Base-by-base conservation (phyloP, 2,797 vertebrate genomes). In the Myotis daubentonii region DNA sequence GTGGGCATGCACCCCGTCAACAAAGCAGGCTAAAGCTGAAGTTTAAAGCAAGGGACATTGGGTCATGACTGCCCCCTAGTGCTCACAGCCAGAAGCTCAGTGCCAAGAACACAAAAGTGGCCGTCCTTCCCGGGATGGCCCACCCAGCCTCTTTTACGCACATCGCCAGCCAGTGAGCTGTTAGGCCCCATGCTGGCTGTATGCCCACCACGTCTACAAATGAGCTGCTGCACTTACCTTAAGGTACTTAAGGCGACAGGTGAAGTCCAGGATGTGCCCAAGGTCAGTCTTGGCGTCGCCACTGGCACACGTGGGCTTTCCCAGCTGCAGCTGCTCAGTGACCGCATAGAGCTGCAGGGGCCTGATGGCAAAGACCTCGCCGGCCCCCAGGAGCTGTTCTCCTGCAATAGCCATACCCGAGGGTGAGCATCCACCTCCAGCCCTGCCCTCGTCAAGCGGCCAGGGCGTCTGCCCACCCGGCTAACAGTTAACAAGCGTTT, bases 241-340 rank as follows among this genome's bases (percentile, higher is more conserved):
- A 83, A 99, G 99, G 98, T 99, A 99, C 96, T 99, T 99, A 81
- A 99, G 99, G 82, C 99, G 98, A 97, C 99, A 99, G 90, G 99
- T 99, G 98, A 99, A 99, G 98, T 99, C 99, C 79, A 99, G 98
- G 97, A 99, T 99, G 97, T 99, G 99, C 23, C 99, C 99, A 4
- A 99, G 98, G 98, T 99, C 99, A 1, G 99, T 99, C 97, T 99
- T 99, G 98, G 99, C 99, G 57, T 99, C 99, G 94, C 99, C 99
- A 1, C 98, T 99, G 93, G 98, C 98, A 94, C 99, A 99, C 0
- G 99, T 99, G 6, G 99, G 99, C 93, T 99, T 99, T 95, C 99
- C 99, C 90, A 99, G 98, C 28, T 98, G 98, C 30, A 99, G 98
- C 95, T 99, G 99, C 96, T 99, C 99, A 4, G 99, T 99, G 95